These are phyloP conservation scores for Encarsia formosa DNA, from an alignment of 2,888 invertebrate species.

Conservation along the genomic window DNA sequence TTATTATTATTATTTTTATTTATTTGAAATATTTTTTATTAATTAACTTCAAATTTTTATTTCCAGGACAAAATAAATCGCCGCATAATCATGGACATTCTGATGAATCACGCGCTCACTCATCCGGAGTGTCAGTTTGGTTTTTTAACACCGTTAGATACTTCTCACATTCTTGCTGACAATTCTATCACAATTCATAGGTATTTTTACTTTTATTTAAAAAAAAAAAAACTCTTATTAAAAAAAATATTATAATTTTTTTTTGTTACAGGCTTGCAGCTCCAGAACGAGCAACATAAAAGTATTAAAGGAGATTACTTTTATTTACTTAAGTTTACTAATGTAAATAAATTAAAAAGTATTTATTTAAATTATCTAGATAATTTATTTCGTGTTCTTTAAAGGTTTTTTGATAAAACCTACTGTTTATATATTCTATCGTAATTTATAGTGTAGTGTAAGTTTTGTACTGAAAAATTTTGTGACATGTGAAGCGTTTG, in stretches of 20 bases:
- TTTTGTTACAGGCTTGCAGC: conserved; percentile 36
- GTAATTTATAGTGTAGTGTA: conserved; percentile 15
- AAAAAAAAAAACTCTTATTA: neutral
- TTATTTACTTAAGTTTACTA: no score
- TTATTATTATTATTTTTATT: neutral
- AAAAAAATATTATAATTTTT: conserved; percentile 6
- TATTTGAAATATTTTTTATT: neutral
- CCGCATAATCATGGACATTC: conserved; percentile 70
- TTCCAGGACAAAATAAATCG: conserved; percentile 79
- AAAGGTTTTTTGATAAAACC: conserved; percentile 16
- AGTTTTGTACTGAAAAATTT: neutral
- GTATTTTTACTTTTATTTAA: conserved; percentile 44
- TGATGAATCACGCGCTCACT: conserved; percentile 69
- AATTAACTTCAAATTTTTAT: neutral
- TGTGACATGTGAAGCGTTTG: no score
- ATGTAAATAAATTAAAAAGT: no score
- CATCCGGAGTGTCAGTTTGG: conserved; percentile 74
- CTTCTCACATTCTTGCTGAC: conserved; percentile 56
- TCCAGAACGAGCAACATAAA: conserved; percentile 35
- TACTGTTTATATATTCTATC: conserved; percentile 1
- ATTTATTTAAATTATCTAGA: conserved; percentile 20
- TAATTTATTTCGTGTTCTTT: conserved; percentile 10
- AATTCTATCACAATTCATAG: conserved; percentile 59
- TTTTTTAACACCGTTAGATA: conserved; percentile 85
- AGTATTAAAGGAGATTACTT: conserved; percentile 9